Base-by-base conservation (phyloP, 2,113 vertebrate genomes). In the Gambusia affinis region DNA sequence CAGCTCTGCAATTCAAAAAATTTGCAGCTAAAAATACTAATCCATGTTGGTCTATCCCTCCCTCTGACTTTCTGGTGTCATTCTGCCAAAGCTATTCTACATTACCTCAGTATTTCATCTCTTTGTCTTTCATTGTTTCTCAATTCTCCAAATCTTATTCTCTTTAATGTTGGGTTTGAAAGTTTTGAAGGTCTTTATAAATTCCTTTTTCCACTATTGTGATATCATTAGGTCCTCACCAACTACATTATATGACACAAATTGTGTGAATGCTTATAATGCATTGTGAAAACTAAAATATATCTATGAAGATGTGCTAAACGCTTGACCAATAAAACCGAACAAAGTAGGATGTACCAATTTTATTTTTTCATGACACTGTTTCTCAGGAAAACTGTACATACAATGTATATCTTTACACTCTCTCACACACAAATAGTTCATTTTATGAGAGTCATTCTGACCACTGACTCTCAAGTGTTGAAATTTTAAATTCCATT, bases 311-410 rank as follows among this genome's bases (percentile, higher is more conserved):
- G 3, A 67, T 17, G 8, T 51, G 15, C 37, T 4, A 4, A 69
- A 63, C 31, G 17, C 29, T 78, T 22, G 17, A 74, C 63, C 60
- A 60, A 76, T 4, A 51, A 73, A 75, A 44, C 60, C n/a, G 57
- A 62, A 65, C 60, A 47, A 44, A 67, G 28, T 70, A 66, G 60
- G 62, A 82, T 73, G 81, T 75, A 85, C 83, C 37, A 27, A 14
- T 72, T 89, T 88, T 86, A 87, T 86, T 89, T 76, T 83, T 47
- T 4, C 74, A 79, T 85, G 75, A 85, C 81, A 86, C 69, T 30
- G 33, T 86, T 69, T 87, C 83, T 83, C 76, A 86, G 80, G 70
- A 84, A 74, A 85, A 70, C 79, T 85, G 69, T 85, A 86, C 90
- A 91, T 76, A 81, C 76, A 80, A 83, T 84, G 78, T 67, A 88